A percentile compares a stretch with the other conserved stretches of the same genome.
Conservation (phyloP, 2,797 vertebrate genomes). For the Leucoraja ocellata region DNA sequence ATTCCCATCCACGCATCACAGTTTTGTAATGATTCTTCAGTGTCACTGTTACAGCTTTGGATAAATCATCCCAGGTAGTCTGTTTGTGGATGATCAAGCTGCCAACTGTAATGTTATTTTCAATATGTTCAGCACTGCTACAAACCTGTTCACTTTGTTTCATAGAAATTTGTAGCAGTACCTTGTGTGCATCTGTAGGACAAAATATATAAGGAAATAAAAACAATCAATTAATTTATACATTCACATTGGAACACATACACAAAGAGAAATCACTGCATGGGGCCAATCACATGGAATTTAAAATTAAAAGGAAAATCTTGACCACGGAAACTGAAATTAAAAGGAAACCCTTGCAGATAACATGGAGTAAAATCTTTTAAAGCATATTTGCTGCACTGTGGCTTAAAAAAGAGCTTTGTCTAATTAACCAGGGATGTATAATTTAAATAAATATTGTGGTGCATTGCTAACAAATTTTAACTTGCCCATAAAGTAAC, state of each 20-base stretch:
- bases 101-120: conserved; percentile 68
- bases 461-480: not conserved
- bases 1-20: conserved; percentile 67
- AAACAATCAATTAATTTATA: not conserved
- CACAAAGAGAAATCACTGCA: not conserved
- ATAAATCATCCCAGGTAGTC: conserved; percentile 75
- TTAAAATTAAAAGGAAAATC: not conserved
- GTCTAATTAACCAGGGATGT: not conserved
- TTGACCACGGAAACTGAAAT: not conserved
- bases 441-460: not conserved
- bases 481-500: not conserved
- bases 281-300: not conserved
- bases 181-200: conserved; percentile 70
- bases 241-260: not conserved
- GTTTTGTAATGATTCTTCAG: conserved; percentile 73
- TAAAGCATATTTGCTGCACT: not conserved
- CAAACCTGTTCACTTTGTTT: conserved; percentile 58
- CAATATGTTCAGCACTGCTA: conserved; percentile 59
- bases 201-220: not conserved
- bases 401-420: not conserved
- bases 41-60: conserved; percentile 63
- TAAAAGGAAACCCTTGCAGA: not conserved
- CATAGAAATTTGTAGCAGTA: conserved; percentile 70
- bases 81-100: conserved; percentile 68
- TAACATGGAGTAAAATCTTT: not conserved